Conservation (phyloP, 2,113 vertebrate genomes). For the Heterocephalus glaber region DNA sequence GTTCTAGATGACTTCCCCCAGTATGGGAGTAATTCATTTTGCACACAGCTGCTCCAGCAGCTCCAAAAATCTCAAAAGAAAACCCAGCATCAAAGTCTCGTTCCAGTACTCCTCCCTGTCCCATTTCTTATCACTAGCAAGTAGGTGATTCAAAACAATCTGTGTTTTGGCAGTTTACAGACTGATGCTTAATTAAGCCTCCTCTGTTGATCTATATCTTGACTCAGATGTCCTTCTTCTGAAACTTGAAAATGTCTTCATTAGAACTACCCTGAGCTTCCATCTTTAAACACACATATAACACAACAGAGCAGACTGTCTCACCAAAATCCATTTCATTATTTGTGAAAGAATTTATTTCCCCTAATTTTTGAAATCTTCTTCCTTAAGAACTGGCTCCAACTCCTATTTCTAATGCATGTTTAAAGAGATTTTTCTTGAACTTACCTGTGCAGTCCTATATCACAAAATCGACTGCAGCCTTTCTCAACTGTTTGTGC, state of each 20-base stretch:
- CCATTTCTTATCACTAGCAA: conserved; percentile 40
- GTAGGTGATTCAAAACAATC: conserved; percentile 42
- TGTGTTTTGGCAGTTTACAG: conserved; percentile 37
- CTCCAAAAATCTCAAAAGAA: conserved; percentile 45
- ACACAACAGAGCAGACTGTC: neutral
- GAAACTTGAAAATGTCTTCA: conserved; percentile 37
- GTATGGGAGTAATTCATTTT: neutral
- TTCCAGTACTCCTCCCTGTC: neutral
- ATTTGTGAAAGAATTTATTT: neutral
- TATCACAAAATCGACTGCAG: neutral
- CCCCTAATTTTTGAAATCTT: neutral
- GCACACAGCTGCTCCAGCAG: neutral
- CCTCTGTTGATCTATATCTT: conserved; percentile 60
- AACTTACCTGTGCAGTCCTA: neutral
- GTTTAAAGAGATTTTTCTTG: neutral
- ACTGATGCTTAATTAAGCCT: conserved; percentile 66
- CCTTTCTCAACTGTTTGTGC: neutral
- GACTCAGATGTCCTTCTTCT: conserved; percentile 43
- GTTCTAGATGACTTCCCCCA: conserved; percentile 52
- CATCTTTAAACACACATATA: conserved; percentile 9
- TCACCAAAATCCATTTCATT: neutral
- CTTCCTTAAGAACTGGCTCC: neutral
- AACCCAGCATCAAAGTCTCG: conserved; percentile 26
- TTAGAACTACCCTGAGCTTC: neutral
- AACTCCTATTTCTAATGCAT: conserved; percentile 22